Evolutionary conservation across 1,140 invertebrate species (phyloP), one percentile per base, ranked within the genome.

Genomic region (Diabrotica virgifera): DNA sequence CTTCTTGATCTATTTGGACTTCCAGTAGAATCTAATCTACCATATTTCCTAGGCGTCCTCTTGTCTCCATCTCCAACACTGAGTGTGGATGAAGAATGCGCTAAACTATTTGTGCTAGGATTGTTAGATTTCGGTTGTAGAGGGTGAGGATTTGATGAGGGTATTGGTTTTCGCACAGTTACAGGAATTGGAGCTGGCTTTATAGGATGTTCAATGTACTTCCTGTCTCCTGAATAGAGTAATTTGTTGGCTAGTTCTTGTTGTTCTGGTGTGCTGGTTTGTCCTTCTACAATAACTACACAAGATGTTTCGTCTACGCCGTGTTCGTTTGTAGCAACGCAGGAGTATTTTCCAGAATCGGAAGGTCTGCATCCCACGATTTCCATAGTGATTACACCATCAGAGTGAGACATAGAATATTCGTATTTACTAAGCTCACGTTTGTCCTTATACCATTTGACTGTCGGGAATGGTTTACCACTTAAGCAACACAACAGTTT

Each of bases 401-500:
- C 94, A 2, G 92, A 85, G 75, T 93, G 86, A 0, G 90, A 87
- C 87, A 96, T 93, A 35, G 90, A 87, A 77, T 94, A 97, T 74
- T 97, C 92, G 75, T 92, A 90, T 78, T 93, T 94, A 24, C 88
- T 90, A 5, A 99, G 82, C 78, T 98, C 97, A 62, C 88, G 85
- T 35, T 89, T 91, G 77, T 98, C 95, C 80, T 97, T 98, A 82
- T 88, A 95, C 97, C 97, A 87, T 77, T 86, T 86, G 1, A 95
- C 95, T 14, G 93, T 92, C 0, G 97, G 96, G 65, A 90, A 85
- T 68, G 98, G 98, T 78, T 94, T 95, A 58, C 96, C 96, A 71
- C 90, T 90, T 10, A 99, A 84, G 77, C 96, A 98, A 80, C 96
- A 98, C 5, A 99, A 86, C n/a, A 99, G 85, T 82, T 99, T 99